A percentile compares a stretch with the other conserved stretches of the same genome.
These are phyloP conservation scores for Pituophis catenifer DNA, from an alignment of 2,113 vertebrate species.

Conservation along the genomic window DNA sequence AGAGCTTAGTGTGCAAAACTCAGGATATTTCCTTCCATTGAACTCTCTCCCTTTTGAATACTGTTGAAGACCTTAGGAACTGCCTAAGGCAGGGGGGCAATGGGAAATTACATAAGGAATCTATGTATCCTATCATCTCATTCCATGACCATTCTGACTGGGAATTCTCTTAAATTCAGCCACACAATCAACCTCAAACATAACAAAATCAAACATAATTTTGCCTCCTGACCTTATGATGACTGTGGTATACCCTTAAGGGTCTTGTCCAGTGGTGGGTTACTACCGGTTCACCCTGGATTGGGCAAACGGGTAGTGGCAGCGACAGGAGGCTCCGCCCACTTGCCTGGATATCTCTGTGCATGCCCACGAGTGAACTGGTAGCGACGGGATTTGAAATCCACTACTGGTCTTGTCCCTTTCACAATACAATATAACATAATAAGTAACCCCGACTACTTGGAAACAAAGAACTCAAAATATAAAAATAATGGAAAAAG, in stretches of 20 bases:
- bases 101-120: not conserved
- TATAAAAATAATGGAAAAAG: not conserved
- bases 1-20: not conserved
- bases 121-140: not conserved
- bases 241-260: not conserved
- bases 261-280: not conserved
- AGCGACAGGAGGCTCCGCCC: too few species aligned
- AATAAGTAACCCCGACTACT: not conserved
- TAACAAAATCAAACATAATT: not conserved
- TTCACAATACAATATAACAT: not conserved
- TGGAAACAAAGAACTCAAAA: not conserved
- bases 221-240: not conserved
- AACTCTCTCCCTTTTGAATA: not conserved
- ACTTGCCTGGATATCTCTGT: too few species aligned
- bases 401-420: not conserved
- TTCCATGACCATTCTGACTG: not conserved
- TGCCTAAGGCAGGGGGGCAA: not conserved
- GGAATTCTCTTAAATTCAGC: not conserved
- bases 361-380: too few species aligned
- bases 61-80: slow-evolving; percentile 25
- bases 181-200: not conserved
- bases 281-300: too few species aligned
- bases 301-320: too few species aligned
- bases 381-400: too few species aligned
- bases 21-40: slow-evolving; percentile 23